Evolutionary conservation across 2,888 invertebrate genomes (phyloP).

Genomic region (Neocrepidodera transversa): DNA sequence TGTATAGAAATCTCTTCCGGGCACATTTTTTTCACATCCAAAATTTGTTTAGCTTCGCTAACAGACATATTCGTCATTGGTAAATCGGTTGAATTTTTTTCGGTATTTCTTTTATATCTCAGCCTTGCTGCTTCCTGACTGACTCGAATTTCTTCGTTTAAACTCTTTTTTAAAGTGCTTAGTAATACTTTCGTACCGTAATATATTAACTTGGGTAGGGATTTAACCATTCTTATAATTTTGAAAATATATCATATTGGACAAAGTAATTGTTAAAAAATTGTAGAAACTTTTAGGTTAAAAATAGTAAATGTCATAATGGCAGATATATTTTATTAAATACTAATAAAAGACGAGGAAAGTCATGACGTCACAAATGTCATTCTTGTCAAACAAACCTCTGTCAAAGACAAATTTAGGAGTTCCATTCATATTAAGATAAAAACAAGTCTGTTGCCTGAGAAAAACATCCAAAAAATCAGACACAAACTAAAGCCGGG

Average conservation of each 20-base stretch:
- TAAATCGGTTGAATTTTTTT: background rate
- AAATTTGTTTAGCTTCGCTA: constrained; percentile 87
- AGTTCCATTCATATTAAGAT: too few species aligned
- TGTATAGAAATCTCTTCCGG: constrained; percentile 72
- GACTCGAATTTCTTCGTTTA: constrained; percentile 77
- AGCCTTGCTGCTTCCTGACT: constrained; percentile 78
- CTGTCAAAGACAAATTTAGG: too few species aligned
- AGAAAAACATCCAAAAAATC: too few species aligned
- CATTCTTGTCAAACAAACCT: too few species aligned
- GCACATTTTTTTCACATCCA: constrained; percentile 78
- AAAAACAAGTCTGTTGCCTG: too few species aligned
- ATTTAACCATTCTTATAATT: constrained; percentile 37
- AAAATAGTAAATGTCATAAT: background rate
- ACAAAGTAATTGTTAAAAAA: background rate
- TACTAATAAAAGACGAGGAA: too few species aligned
- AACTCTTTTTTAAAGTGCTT: constrained; percentile 61
- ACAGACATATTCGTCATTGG: constrained; percentile 39
- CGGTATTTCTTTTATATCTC: constrained; percentile 35
- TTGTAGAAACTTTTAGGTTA: background rate
- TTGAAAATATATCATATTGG: background rate
- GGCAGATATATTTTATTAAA: too few species aligned
- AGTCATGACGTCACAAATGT: too few species aligned
- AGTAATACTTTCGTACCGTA: constrained; percentile 42
- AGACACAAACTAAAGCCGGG: too few species aligned
- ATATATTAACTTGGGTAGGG: constrained; percentile 39